Evolutionary conservation across 2,888 invertebrate genomes (phyloP), one percentile per base, ranked within the genome.

Genomic region (Acronicta aceris): DNA sequence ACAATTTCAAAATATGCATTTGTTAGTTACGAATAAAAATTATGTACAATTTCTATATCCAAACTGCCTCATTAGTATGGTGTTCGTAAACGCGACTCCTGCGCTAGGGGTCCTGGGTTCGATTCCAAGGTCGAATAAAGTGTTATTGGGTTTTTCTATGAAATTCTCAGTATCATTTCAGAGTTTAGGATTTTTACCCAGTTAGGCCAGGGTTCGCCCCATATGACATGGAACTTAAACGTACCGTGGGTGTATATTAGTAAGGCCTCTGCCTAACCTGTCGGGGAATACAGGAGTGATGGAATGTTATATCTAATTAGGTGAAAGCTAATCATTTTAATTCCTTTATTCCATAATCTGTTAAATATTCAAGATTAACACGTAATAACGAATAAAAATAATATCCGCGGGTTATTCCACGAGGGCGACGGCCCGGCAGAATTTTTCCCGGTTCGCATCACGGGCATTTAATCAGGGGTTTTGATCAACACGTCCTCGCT

Each of bases 401-500:
- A 75, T 73, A 54, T 74, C 71, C 67, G 65, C 73, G 69, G 71
- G 63, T 77, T 73, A 79, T 79, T 78, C 65, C 73, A 78, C 69
- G 65, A 57, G 63, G 70, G 63, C 70, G 74, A 73, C 75, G 72
- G 71, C 70, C 71, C 67, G 67, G 65, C 80, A 79, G 80, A 82
- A 85, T 85, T 86, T 91, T 90, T 87, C 86, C 86, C 85, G 81
- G 81, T 85, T 82, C 81, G 81, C 88, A 85, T 86, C 86, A 86
- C 83, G 83, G 84, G 84, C 88, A 82, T 87, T 89, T 91, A 92
- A 93, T 93, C 93, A 89, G 90, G 83, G 88, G 86, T 93, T 93
- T 91, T 91, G 93, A 94, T 94, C 94, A 93, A 91, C 93, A 93
- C 92, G 93, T 93, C 93, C 93, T 92, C 92, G 90, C 91, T 87